Conservation (phyloP, 2,113 vertebrate species). For the Zosterops hypoxanthus region DNA sequence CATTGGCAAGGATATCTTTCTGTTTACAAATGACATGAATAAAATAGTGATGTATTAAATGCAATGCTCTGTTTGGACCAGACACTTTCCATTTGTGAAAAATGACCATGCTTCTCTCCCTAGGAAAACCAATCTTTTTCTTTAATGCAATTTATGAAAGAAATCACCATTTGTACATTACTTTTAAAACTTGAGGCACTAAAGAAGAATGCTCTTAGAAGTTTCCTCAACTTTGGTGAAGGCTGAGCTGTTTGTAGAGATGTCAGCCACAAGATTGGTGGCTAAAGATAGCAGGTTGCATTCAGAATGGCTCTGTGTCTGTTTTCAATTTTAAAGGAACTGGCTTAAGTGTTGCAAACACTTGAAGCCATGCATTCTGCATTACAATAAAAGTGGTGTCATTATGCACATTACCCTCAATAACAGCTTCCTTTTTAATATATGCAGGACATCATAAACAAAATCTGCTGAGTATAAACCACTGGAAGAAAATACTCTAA, state of each 20-base stretch:
- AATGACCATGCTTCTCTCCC: conserved; percentile 46
- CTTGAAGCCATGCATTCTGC: conserved; percentile 70
- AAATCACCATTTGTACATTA: conserved; percentile 65
- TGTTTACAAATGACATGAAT: conserved; percentile 56
- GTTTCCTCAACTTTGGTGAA: conserved; percentile 70
- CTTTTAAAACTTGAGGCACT: conserved; percentile 57
- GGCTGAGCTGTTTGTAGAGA: conserved; percentile 63
- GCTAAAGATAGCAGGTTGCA: conserved; percentile 52
- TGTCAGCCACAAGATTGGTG: conserved; percentile 73
- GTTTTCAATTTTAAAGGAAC: conserved; percentile 74
- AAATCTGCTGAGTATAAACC: conserved; percentile 48
- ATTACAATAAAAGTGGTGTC: conserved; percentile 70
- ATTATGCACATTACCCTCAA: conserved; percentile 48
- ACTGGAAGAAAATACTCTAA: not conserved
- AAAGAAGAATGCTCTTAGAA: conserved; percentile 57
- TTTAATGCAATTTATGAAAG: conserved; percentile 63
- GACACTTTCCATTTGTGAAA: conserved; percentile 64
- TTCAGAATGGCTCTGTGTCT: conserved; percentile 70
- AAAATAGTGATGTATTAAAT: conserved; percentile 65
- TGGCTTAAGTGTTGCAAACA: conserved; percentile 71
- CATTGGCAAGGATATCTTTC: conserved; percentile 48
- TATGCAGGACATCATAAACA: conserved; percentile 48
- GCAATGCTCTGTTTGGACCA: conserved; percentile 39
- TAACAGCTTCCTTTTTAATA: conserved; percentile 40
- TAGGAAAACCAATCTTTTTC: conserved; percentile 58